phyloP scores from a whole-genome alignment of 23 tunicate species.

The Halocynthia roretzi region DNA sequence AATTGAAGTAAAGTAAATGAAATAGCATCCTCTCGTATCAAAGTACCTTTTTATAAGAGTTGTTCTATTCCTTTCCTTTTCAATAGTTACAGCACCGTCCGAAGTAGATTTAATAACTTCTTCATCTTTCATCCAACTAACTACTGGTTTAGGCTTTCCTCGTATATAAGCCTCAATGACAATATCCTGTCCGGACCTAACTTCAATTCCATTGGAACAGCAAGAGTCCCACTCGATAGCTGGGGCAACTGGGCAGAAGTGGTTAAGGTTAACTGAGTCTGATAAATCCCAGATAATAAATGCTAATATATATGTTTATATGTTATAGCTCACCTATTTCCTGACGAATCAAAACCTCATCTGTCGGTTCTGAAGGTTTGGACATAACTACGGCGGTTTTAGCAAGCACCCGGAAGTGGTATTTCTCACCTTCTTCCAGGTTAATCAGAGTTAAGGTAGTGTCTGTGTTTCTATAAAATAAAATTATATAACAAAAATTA shows the following conservation, averaged over 20 bases:
- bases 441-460: slow-evolving; percentile 15
- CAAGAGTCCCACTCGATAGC: slow-evolving; percentile 25
- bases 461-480: slow-evolving; percentile 4
- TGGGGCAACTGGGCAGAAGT: slow-evolving; percentile 32
- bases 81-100: slow-evolving; percentile 47
- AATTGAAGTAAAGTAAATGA: neutral
- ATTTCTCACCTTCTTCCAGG: slow-evolving; percentile 48
- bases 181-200: slow-evolving; percentile 43
- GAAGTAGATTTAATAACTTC: slow-evolving; percentile 1
- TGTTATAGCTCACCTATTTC: slow-evolving; percentile 17
- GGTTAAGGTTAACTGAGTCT: neutral
- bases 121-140: slow-evolving; percentile 30
- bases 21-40: neutral
- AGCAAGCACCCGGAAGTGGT: slow-evolving; percentile 80
- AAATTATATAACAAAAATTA: neutral
- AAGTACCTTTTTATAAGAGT: slow-evolving; percentile 30
- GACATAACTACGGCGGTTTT: slow-evolving; percentile 80
- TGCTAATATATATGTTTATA: neutral
- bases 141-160: slow-evolving; percentile 50
- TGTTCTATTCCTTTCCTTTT: slow-evolving; percentile 36
- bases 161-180: slow-evolving; percentile 21
- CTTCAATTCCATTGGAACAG: slow-evolving; percentile 32
- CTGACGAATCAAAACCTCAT: slow-evolving; percentile 46
- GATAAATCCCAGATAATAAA: neutral
- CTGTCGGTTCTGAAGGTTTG: slow-evolving; percentile 72